phyloP scores from a whole-genome alignment of 35 echinoderm and acorn worm genomes.

The Apostichopus californicus region DNA sequence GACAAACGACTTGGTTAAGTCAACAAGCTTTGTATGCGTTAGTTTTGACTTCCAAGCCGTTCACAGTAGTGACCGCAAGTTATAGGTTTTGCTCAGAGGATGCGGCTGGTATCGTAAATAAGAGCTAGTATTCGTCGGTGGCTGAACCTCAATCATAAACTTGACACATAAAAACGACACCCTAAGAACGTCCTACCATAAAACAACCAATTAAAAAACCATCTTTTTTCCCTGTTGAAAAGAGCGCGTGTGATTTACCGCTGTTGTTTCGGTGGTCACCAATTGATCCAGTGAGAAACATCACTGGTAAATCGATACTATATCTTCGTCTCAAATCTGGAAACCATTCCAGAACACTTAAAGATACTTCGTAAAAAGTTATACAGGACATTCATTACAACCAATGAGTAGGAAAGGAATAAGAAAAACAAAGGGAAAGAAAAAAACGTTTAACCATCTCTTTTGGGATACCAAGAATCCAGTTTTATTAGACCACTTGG shows the following conservation, averaged over 20 bases:
- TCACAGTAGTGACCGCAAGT: slow-evolving; percentile 5
- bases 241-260: slow-evolving; percentile 24
- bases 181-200: slow-evolving; percentile 10
- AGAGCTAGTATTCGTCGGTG: neutral
- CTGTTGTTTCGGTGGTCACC: slow-evolving; percentile 25
- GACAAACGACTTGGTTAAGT: slow-evolving; percentile 53
- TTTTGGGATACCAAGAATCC: too few species aligned
- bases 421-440: neutral
- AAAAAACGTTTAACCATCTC: neutral
- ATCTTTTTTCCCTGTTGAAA: slow-evolving; percentile 42
- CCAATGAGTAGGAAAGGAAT: neutral
- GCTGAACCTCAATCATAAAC: slow-evolving; percentile 29
- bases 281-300: slow-evolving; percentile 43
- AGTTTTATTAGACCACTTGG: too few species aligned
- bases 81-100: neutral
- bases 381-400: neutral
- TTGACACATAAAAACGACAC: slow-evolving; percentile 46
- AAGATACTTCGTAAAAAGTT: neutral
- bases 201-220: slow-evolving; percentile 43
- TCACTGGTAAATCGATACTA: neutral
- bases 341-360: slow-evolving; percentile 7
- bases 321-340: slow-evolving; percentile 10
- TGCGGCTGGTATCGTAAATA: slow-evolving; percentile 43
- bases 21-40: slow-evolving; percentile 8
- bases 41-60: slow-evolving; percentile 4